phyloP scores from a whole-genome alignment of 2,888 invertebrate species.

The Epirrhoe tristata region DNA sequence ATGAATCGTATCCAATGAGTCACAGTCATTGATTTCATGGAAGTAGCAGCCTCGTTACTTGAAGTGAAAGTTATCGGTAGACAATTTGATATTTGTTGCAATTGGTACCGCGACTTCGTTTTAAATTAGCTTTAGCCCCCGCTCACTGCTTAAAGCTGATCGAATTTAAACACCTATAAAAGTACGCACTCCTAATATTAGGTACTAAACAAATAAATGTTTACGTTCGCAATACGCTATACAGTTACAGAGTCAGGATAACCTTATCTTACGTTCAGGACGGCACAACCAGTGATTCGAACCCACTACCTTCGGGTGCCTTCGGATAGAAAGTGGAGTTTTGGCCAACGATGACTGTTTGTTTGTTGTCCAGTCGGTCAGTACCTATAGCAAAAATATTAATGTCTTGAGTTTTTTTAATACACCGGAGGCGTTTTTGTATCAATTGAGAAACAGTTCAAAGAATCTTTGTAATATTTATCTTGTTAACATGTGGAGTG shows the following conservation, averaged over 20 bases:
- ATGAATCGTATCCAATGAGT: constrained; percentile 34
- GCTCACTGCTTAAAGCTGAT: background rate
- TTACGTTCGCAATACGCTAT: no score
- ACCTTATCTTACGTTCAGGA: no score
- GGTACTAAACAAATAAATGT: no score
- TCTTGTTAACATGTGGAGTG: constrained; percentile 5
- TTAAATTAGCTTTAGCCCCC: background rate
- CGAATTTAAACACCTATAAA: background rate
- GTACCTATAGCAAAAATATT: background rate
- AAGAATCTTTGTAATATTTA: constrained; percentile 28
- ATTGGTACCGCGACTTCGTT: background rate
- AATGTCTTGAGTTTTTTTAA: background rate
- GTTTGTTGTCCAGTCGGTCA: constrained; percentile 8
- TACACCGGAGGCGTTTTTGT: constrained; percentile 29
- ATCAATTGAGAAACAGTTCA: constrained; percentile 40
- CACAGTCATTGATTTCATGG: constrained; percentile 50
- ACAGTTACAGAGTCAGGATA: no score
- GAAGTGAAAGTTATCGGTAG: constrained; percentile 66
- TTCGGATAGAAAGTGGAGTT: no score
- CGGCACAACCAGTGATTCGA: no score
- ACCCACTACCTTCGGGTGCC: no score
- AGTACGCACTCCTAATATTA: no score
- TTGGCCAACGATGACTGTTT: no score
- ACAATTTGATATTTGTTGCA: constrained; percentile 38
- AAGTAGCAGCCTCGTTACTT: constrained; percentile 57